These are phyloP conservation scores for Heliconius ethilla DNA, from an alignment of 2,888 invertebrate species.

Conservation along the genomic window DNA sequence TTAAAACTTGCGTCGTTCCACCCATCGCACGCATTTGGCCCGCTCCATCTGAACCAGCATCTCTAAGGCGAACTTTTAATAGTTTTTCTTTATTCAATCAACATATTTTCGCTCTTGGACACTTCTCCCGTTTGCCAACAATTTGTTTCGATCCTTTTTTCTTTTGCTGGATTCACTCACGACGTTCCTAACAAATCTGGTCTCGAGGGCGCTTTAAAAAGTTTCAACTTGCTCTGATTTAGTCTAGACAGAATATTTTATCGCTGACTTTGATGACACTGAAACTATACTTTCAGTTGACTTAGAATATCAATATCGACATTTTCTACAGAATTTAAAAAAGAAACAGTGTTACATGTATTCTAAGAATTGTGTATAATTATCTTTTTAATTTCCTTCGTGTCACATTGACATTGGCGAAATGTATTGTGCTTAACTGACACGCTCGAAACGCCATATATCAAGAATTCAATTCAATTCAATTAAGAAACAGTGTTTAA, in stretches of 20 bases:
- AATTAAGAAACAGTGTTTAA: background rate
- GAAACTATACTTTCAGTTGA: slow-evolving; percentile 39
- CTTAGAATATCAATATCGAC: slow-evolving; percentile 26
- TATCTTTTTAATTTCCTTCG: too few species aligned
- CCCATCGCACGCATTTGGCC: slow-evolving; percentile 65
- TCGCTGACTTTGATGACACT: slow-evolving; percentile 49
- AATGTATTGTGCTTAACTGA: too few species aligned
- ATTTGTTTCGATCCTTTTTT: slow-evolving; percentile 78
- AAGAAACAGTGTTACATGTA: background rate
- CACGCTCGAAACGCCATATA: too few species aligned
- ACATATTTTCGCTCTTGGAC: slow-evolving; percentile 79
- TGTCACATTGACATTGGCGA: too few species aligned
- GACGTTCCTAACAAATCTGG: slow-evolving; percentile 69
- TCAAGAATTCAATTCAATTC: too few species aligned
- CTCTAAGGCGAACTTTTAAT: slow-evolving; percentile 75
- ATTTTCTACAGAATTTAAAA: background rate
- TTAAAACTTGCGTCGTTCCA: slow-evolving; percentile 51
- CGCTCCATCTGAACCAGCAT: slow-evolving; percentile 68
- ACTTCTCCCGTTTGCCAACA: slow-evolving; percentile 78
- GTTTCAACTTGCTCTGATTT: slow-evolving; percentile 60
- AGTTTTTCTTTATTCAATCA: slow-evolving; percentile 82
- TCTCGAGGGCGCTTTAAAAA: slow-evolving; percentile 68
- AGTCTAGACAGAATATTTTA: slow-evolving; percentile 67
- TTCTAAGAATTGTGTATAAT: too few species aligned
- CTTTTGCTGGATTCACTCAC: slow-evolving; percentile 60